Evolutionary conservation across 2,888 invertebrate genomes (phyloP), one percentile per base, ranked within the genome.

Genomic region (Standfussiana lucernea): DNA sequence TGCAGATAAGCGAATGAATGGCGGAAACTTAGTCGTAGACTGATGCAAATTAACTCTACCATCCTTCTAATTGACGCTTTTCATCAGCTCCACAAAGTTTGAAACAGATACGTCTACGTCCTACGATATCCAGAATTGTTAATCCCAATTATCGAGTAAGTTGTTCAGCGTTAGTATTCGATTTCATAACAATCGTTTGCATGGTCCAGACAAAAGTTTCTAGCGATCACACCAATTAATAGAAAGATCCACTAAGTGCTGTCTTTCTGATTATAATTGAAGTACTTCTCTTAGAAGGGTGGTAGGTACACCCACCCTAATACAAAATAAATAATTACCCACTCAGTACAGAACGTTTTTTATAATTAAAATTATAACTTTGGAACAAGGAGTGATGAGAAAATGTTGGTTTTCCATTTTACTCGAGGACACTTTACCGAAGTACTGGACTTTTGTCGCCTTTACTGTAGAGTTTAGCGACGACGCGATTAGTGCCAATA

Each of bases 1-100:
- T 96, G 95, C 92, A 95, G 95, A 96, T 96, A 95, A 95, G 95
- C 94, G 93, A 95, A 92, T 95, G 94, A 95, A 95, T 95, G 92
- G 94, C 88, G 90, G 92, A 93, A 96, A 96, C 95, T 96, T 95
- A 92, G 92, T 91, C 93, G 91, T 93, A 91, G 93, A 94, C 92
- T 93, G 93, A 94, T 94, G 95, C 93, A 95, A 96, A 96, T 95
- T 95, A 95, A 95, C 95, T 95, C 90, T 86, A 90, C 87, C 91
- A 93, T 93, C 92, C 92, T 93, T 92, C 92, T 90, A 93, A 93
- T 94, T 89, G 91, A 92, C 90, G 94, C 92, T 93, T 94, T 94
- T 93, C 94, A 94, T 94, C 93, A 91, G 91, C 90, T 88, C 89
- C 88, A 88, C 90, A 86, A 93, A 95, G 92, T 95, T 95, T 93